Percentiles rank a stretch among this genome's conserved stretches.
These are phyloP conservation scores for Zapus hudsonius DNA, from an alignment of 2,113 vertebrate species.

Conservation along the genomic window DNA sequence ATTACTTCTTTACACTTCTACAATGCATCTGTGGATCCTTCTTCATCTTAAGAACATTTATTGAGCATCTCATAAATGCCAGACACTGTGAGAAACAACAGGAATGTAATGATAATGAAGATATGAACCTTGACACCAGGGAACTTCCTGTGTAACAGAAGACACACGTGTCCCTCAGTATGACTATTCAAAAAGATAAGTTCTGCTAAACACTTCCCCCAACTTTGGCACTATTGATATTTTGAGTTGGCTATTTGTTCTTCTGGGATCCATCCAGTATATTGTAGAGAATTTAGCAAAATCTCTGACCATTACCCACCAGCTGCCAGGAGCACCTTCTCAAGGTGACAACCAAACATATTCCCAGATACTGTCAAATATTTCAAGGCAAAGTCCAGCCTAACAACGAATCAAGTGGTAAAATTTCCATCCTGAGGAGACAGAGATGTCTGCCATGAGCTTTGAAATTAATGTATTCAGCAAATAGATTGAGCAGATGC, in stretches of 20 bases:
- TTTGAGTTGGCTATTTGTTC: background rate
- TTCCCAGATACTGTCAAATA: background rate
- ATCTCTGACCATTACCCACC: background rate
- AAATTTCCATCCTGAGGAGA: background rate
- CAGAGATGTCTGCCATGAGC: background rate
- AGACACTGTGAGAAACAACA: background rate
- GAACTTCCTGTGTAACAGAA: background rate
- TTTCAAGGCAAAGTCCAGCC: background rate
- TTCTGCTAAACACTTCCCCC: background rate
- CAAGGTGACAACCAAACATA: background rate
- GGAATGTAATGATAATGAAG: background rate
- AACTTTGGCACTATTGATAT: background rate
- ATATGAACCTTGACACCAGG: background rate
- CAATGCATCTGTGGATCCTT: background rate
- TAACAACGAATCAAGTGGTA: background rate
- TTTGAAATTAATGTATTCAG: background rate
- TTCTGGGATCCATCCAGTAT: background rate
- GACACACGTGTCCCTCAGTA: background rate
- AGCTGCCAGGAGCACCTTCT: background rate
- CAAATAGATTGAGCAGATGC: background rate
- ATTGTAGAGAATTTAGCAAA: background rate
- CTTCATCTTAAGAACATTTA: background rate
- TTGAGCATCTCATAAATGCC: background rate
- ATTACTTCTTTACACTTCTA: background rate
- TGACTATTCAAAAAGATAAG: background rate